Evolutionary conservation across 1,140 invertebrate genomes (phyloP), one percentile per base, ranked within the genome.

Genomic region (Leptinotarsa texana): DNA sequence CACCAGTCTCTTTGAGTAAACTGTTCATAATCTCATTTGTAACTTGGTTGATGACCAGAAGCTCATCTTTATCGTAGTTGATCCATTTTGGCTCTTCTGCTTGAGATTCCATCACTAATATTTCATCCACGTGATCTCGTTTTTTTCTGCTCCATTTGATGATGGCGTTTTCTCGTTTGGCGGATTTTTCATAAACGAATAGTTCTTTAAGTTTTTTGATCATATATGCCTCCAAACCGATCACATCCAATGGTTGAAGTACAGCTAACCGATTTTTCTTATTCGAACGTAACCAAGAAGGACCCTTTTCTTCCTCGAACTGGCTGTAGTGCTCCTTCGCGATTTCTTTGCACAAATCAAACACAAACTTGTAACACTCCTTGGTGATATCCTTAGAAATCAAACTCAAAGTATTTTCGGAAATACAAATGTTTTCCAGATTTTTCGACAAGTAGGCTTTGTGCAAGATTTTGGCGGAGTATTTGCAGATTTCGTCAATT

Each of bases 41-140:
- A 6, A 93, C 83, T 75, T 91, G 88, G 80, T 92, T 89, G 82
- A 93, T 93, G 4, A 93, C 89, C 13, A 88, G 86, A 3, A 90
- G 81, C 81, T 93, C 92, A 80, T 93, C 92, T 22, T 89, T 86
- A 80, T 92, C 90, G 81, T 92, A 93, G 80, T 92, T 91, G 0
- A 91, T 90, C 92, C 92, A 94, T 67, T 90, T 88, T 5, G 88
- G 85, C 83, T 94, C 92, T 80, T 93, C 92, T 42, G 89, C 89
- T 74, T 91, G 89, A 18, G 91, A 87, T 83, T 93, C 92, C 62
- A 89, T 84, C 3, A 92, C 89, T 48, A 94, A 83, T 63, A 93
- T 84, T 78, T 92, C 90, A 82, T 94, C 92, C 0, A 94, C 92
- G 74, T 90, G 87, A 79, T 94, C 92, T 49, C 91, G 85, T 79